phyloP scores from a whole-genome alignment of 1,140 invertebrate species.

The Drosophila ohnishii region DNA sequence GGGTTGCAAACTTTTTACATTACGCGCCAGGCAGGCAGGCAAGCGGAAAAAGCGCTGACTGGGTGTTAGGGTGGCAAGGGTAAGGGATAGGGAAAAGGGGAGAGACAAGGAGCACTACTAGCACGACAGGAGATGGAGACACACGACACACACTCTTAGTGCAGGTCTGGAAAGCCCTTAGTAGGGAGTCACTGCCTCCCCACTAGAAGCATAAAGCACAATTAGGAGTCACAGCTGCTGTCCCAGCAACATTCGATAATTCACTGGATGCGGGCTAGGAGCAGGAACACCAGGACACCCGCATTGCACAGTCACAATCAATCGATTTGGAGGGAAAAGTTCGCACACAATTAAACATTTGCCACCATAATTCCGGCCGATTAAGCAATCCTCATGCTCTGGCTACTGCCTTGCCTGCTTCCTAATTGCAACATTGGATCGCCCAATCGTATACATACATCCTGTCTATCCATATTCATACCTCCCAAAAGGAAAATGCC shows the following conservation, averaged over 20 bases:
- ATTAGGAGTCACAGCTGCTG: constrained; percentile 45
- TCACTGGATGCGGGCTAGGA: background rate
- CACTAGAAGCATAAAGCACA: constrained; percentile 40
- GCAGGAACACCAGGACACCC: background rate
- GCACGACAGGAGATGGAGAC: background rate
- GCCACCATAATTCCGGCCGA: constrained; percentile 58
- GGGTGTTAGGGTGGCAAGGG: background rate
- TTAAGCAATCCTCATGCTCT: constrained; percentile 17
- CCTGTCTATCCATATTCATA: background rate
- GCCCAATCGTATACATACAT: background rate
- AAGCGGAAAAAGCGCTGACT: constrained; percentile 55
- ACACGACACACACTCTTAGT: constrained; percentile 6
- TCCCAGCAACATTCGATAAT: constrained; percentile 36
- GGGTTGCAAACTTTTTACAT: constrained; percentile 62
- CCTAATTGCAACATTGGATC: constrained; percentile 6
- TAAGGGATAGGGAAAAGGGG: background rate
- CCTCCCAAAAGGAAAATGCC: background rate
- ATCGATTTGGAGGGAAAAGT: constrained; percentile 14
- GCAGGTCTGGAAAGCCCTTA: background rate
- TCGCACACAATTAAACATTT: constrained; percentile 61
- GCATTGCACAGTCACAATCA: constrained; percentile 10
- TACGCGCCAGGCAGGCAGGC: constrained; percentile 47
- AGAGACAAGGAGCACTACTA: background rate
- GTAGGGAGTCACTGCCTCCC: background rate
- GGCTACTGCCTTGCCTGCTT: background rate